These are phyloP conservation scores for Chouioia cunea DNA, from an alignment of 2,888 invertebrate genomes.

Conservation along the genomic window DNA sequence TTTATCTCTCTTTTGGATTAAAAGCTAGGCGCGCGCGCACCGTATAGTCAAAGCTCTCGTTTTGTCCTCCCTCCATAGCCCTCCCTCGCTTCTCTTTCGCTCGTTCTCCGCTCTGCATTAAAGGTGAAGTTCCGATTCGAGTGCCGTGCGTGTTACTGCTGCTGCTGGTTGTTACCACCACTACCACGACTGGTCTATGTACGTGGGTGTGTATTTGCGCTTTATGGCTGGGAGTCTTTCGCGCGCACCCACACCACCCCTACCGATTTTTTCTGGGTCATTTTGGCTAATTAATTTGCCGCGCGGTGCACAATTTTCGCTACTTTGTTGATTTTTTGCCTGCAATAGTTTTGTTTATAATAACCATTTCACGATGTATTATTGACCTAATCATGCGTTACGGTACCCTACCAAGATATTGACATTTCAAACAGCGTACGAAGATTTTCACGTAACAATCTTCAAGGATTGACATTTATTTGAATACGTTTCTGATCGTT, in stretches of 20 bases:
- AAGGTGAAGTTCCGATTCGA: constrained; percentile 37
- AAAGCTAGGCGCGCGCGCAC: constrained; percentile 27
- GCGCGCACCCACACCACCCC: neutral
- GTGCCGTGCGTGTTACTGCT: too few species aligned
- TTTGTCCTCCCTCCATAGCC: constrained; percentile 1
- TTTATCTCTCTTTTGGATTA: constrained; percentile 23
- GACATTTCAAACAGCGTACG: too few species aligned
- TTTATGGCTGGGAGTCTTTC: constrained; percentile 17
- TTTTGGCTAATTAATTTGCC: constrained; percentile 45
- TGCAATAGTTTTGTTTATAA: too few species aligned
- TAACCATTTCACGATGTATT: too few species aligned
- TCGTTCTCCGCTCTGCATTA: constrained; percentile 16
- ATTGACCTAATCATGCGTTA: too few species aligned
- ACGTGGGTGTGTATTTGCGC: neutral
- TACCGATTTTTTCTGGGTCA: constrained; percentile 44
- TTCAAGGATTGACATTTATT: too few species aligned
- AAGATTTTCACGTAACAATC: too few species aligned
- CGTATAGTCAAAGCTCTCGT: neutral
- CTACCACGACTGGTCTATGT: neutral
- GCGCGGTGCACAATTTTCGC: too few species aligned
- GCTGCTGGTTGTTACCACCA: too few species aligned
- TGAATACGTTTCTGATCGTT: too few species aligned
- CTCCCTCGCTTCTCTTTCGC: constrained; percentile 31
- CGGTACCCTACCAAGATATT: too few species aligned
- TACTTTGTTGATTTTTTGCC: too few species aligned